Conservation (phyloP, 2,888 invertebrate species). For the Harmothoe impar region DNA sequence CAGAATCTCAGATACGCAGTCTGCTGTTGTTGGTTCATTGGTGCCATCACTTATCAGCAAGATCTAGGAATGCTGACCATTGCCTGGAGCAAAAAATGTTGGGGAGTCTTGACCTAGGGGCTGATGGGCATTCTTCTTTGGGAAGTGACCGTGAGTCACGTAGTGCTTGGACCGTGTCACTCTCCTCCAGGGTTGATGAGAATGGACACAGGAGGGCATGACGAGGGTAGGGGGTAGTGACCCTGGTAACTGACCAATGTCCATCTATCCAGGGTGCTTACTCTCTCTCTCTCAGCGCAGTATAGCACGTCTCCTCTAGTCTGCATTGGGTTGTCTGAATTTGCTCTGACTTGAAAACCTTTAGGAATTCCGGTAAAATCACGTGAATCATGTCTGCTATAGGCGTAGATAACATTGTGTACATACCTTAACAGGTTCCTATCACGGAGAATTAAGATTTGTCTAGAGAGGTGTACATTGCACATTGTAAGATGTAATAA, state of each 20-base stretch:
- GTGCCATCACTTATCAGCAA: neutral
- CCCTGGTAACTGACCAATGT: neutral
- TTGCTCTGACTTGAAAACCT: neutral
- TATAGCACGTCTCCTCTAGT: neutral
- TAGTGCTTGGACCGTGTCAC: neutral
- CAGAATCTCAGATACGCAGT: no score
- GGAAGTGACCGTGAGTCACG: neutral
- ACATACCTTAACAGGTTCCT: neutral
- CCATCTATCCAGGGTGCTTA: neutral
- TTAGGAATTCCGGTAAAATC: neutral
- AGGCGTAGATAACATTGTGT: neutral
- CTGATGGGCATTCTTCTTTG: neutral
- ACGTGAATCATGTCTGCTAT: neutral
- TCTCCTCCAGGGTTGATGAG: neutral
- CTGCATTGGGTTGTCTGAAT: neutral
- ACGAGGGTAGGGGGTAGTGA: neutral
- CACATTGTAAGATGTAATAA: no score
- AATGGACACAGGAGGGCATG: neutral
- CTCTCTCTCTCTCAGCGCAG: no score
- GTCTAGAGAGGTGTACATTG: no score
- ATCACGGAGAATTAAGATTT: no score
- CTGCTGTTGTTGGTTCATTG: no score
- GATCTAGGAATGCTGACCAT: neutral
- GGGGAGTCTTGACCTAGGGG: neutral
- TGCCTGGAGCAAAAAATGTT: constrained; percentile 21